Base-by-base conservation (phyloP, 2,797 vertebrate species). In the Spea hammondii region DNA sequence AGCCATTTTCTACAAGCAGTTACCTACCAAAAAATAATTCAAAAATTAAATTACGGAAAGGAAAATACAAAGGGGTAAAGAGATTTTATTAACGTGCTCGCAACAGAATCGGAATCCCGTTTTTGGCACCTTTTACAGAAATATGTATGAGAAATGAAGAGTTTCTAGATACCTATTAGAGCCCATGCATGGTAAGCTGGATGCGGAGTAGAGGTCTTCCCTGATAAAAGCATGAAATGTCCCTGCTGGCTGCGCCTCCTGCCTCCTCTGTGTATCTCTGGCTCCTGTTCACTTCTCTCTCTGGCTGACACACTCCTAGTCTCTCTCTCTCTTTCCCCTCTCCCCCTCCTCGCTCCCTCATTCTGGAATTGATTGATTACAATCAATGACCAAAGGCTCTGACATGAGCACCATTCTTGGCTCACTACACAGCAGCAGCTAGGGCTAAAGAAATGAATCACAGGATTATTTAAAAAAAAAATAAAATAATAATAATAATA, bases 381-480 rank as follows among this genome's bases (percentile, higher is more conserved):
- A 86, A 87, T 84, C 74, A 86, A 89, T 86, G 88, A 86, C 90
- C 92, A 88, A 89, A 86, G 89, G 90, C 88, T 89, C 88, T 88
- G 89, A 91, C 90, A 87, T 83, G 77, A 62, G 79, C 87, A 87
- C 88, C 89, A 88, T 88, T 47, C 87, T 86, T 84, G 86, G 88
- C 88, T 87, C 88, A 92, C 86, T 83, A 78, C 79, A 88, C 84
- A 62, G 68, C 59, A 62, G 32, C 14, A 13, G 55, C n/a, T 11
- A 5, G 9, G 55, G 55, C 32, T 32, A 32, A 32, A 32, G 32
- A 32, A 32, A 32, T 32, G 32, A 32, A 32, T 32, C 32, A 32
- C 32, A 32, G 32, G 32, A 32, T 32, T 32, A 32, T 32, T 32
- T 32, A 32, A 57, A 57, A 13, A 62, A 62, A 0, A 14, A 17